Base-by-base conservation (phyloP, 2,888 invertebrate species). In the Phengaris alcon region DNA sequence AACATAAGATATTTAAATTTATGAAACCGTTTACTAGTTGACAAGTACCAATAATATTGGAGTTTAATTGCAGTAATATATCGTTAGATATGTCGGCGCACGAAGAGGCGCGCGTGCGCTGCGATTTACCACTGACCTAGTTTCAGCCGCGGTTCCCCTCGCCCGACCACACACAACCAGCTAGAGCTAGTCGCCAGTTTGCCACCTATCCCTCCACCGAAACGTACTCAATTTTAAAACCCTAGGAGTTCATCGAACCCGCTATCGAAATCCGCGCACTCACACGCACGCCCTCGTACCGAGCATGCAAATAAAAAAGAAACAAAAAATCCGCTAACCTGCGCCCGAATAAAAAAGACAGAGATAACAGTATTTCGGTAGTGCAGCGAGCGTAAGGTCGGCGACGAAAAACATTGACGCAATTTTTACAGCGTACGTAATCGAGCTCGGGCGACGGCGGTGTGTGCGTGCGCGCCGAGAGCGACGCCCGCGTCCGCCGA, bases 401-500 rank as follows among this genome's bases (percentile, higher is more conserved):
- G 89, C 90, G 91, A 90, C 90, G 90, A 92, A 92, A 93, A 92
- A 91, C 88, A 93, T 92, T 93, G 91, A 93, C 91, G 93, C 93
- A 93, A 93, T 93, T 93, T 93, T 93, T 93, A 92, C 90, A 90
- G 88, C 88, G 91, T 89, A 89, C 91, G 91, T 91, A 93, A 92
- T 92, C 91, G 89, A 35, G 35, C 84, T 87, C 87, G 83, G 89
- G 89, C 88, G 85, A 79, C 85, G 81, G 84, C 88, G 89, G 88
- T 90, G 93, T 92, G 93, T 93, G 93, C 88, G 93, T 92, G 93
- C 86, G 89, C 86, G 90, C 88, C 87, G 92, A 92, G 93, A 92
- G 91, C 93, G 92, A 91, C 92, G 92, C 90, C 93, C 93, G 93
- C 91, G 92, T 91, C 90, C 87, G 91, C 91, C 91, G 91, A 93